phyloP scores from a whole-genome alignment of 2,888 invertebrate genomes.

The Neocrepidodera transversa region DNA sequence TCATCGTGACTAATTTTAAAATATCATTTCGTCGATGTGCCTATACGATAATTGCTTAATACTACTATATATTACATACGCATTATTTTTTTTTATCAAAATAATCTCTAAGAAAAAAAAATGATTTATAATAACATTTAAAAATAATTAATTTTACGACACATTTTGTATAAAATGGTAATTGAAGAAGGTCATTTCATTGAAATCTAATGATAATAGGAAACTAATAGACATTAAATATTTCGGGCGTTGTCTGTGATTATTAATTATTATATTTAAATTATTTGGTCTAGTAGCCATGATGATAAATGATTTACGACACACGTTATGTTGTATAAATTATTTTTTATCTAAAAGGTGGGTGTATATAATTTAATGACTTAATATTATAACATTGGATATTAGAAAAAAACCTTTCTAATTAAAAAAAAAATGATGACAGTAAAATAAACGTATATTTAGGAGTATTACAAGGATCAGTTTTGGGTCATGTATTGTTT shows the following conservation, averaged over 20 bases:
- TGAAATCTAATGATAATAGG: not conserved
- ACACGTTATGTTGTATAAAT: not conserved
- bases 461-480: too few species aligned
- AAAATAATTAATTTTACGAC: not conserved
- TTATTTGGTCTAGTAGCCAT: not conserved
- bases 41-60: conserved; percentile 9
- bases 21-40: not conserved
- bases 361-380: not conserved
- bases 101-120: too few species aligned
- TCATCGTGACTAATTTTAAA: conserved; percentile 9
- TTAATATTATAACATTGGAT: too few species aligned
- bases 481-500: too few species aligned
- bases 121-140: too few species aligned
- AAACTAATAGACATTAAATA: not conserved
- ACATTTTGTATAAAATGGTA: not conserved
- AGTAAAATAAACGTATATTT: too few species aligned
- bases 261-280: not conserved
- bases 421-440: too few species aligned
- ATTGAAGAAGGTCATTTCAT: not conserved
- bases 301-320: not conserved
- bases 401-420: too few species aligned
- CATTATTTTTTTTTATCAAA: too few species aligned
- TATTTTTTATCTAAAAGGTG: not conserved
- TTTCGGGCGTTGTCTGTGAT: not conserved
- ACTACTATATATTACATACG: not conserved